Evolutionary conservation across 2,113 vertebrate species (phyloP).

Genomic region (Laticauda colubrina): DNA sequence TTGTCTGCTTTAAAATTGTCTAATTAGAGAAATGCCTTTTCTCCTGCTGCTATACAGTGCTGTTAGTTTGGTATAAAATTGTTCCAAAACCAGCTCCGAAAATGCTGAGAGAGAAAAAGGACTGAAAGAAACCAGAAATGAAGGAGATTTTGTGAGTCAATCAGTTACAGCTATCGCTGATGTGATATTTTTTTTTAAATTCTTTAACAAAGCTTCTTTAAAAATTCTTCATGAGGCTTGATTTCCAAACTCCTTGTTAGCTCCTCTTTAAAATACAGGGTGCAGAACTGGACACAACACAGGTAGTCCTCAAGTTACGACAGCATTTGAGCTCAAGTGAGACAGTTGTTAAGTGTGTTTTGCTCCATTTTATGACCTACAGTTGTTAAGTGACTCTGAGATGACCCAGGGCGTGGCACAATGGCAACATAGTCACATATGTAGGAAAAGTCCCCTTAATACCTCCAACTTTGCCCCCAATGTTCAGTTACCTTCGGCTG

Average conservation of each 20-base stretch:
- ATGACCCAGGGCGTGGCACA: too few species aligned
- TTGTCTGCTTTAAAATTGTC: background rate
- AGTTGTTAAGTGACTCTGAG: too few species aligned
- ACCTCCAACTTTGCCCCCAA: too few species aligned
- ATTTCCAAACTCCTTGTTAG: background rate
- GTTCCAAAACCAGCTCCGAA: background rate
- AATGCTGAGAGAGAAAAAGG: background rate
- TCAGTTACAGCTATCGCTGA: background rate
- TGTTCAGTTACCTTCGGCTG: too few species aligned
- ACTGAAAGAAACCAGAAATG: background rate
- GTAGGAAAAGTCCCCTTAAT: too few species aligned
- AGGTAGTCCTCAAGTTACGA: too few species aligned
- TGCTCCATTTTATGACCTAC: too few species aligned
- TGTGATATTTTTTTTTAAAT: too few species aligned
- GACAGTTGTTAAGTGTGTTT: too few species aligned
- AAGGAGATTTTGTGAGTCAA: background rate
- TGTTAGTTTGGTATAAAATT: background rate
- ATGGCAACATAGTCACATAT: too few species aligned
- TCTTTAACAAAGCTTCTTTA: background rate
- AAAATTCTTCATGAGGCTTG: background rate
- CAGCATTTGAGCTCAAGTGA: too few species aligned
- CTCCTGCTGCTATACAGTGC: background rate
- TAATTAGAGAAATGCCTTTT: background rate
- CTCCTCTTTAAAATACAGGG: background rate
- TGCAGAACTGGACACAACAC: background rate